Evolutionary conservation across 2,888 invertebrate genomes (phyloP), one percentile per base, ranked within the genome.

Genomic region (Clostera curtula): DNA sequence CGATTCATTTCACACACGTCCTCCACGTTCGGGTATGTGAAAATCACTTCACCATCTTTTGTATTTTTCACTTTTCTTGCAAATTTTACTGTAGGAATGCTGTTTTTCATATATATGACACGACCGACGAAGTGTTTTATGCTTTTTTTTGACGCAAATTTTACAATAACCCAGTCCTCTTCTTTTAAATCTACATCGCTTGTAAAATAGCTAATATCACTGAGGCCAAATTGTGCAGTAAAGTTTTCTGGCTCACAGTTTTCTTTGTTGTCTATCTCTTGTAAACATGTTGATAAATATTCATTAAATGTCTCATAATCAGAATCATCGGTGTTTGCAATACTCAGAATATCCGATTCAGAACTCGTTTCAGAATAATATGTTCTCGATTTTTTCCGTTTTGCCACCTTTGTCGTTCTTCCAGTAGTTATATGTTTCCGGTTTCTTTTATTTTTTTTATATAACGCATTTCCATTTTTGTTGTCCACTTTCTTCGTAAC

Each of bases 81-180:
- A 33, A 33, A 39, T 33, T 39, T 42, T 25, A 42, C 34, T 16
- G 27, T 39, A 24, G 39, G 36, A 19, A 34, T 33, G 12, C 19
- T 36, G 19, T 34, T 28, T 24, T 31, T 35, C 7, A 36, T 24
- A 12, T 8, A 9, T 29, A 36, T 13, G 24, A 36, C 20, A 19
- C 23, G 23, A 9, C 36, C 36, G 4, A 36, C 25, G 35, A 31
- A 30, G 24, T 36, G 32, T 6, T 36, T 36, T 25, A 36, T 10
- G 29, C 31, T 28, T 28, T 37, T 34, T 33, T 36, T 29, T 17
- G 36, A 31, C 1, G 30, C 16, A 31, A 30, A 36, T n/a, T 23
- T 34, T 8, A 30, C 34, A 20, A 41, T 21, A 11, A 41, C 27
- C 33, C 37, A 38, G 25, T 41, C 35, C 7, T 27, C 25, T 31